A percentile compares a stretch with the other conserved stretches of the same genome.
Evolutionary conservation across 2,888 invertebrate species (phyloP).

Genomic region (Gymnoscelis rufifasciata): DNA sequence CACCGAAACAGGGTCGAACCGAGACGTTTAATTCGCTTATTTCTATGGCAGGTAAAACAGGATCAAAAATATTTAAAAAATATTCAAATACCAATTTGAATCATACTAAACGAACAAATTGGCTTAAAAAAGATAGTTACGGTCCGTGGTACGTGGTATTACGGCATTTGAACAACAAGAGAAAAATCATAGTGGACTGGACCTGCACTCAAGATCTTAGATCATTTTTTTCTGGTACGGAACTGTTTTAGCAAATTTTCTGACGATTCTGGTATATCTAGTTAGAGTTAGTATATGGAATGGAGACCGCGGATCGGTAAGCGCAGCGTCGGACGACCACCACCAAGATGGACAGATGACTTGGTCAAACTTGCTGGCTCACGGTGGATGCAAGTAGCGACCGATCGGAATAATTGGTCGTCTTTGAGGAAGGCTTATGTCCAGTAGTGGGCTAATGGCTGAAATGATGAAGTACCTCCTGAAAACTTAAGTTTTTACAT

Average conservation of each 20-base stretch:
- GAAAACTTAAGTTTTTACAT: slow-evolving; percentile 44
- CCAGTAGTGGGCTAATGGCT: no score
- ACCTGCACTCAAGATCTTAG: no score
- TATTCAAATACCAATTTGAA: slow-evolving; percentile 55
- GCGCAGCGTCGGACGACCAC: no score
- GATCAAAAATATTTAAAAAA: slow-evolving; percentile 67
- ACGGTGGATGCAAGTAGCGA: no score
- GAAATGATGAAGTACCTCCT: slow-evolving; percentile 19
- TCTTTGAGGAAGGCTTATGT: no score
- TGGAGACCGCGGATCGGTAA: no score
- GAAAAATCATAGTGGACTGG: slow-evolving; percentile 10
- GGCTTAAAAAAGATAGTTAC: slow-evolving; percentile 44
- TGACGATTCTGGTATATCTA: slow-evolving; percentile 8
- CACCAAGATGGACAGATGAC: no score
- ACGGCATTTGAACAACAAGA: slow-evolving; percentile 17
- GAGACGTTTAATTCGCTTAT: slow-evolving; percentile 68
- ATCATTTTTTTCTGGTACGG: slow-evolving; percentile 19
- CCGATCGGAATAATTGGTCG: no score
- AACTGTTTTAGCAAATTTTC: slow-evolving; percentile 12
- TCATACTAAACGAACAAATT: slow-evolving; percentile 52
- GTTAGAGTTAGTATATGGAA: no score
- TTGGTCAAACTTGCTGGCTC: no score
- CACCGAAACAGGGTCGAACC: slow-evolving; percentile 37
- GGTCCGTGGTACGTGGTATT: slow-evolving; percentile 5
- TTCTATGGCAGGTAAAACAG: slow-evolving; percentile 75